Evolutionary conservation across 2,797 vertebrate genomes (phyloP), one percentile per base, ranked within the genome.

Genomic region (Glossophaga mutica): DNA sequence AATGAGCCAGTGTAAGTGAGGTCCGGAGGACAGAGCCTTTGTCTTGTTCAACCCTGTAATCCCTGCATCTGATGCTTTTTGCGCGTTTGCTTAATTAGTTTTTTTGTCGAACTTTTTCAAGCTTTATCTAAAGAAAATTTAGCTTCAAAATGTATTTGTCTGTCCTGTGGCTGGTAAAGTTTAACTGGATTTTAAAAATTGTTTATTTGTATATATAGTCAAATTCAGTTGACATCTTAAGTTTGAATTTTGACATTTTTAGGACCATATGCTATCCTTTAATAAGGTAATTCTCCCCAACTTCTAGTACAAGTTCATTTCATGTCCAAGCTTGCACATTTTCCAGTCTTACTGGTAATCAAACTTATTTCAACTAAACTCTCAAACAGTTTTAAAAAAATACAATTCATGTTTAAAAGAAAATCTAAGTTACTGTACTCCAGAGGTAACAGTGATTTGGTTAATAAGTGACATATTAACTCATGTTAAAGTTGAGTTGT

Each of bases 381-480:
- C 15, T 90, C 22, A 89, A 86, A 71, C 78, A 68, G 71, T n/a
- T 90, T 85, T 76, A 19, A 34, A 82, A 95, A 94, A 92, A 24
- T 77, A 39, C 34, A 79, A 77, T 88, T 95, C 14, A 44, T 65
- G 18, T 94, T 86, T 94, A 83, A 91, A 84, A 67, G 89, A 76
- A 94, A 94, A 91, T 92, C 76, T 46, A 34, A 37, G 87, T 77
- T 86, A 52, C 19, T 19, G 18, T 94, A 88, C 55, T 68, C 79
- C 34, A 86, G 46, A 50, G 32, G 39, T 70, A 79, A 67, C 16
- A 71, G 22, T 91, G 70, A 74, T 87, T 59, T 81, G 57, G 67
- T 96, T 97, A 97, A 91, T 96, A 94, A 82, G 83, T 97, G 42
- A 95, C 21, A 32, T 87, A 90, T 94, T 95, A 90, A 90, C 74